Evolutionary conservation across 2,797 vertebrate species (phyloP), one percentile per base, ranked within the genome.

Genomic region (Podargus strigoides): DNA sequence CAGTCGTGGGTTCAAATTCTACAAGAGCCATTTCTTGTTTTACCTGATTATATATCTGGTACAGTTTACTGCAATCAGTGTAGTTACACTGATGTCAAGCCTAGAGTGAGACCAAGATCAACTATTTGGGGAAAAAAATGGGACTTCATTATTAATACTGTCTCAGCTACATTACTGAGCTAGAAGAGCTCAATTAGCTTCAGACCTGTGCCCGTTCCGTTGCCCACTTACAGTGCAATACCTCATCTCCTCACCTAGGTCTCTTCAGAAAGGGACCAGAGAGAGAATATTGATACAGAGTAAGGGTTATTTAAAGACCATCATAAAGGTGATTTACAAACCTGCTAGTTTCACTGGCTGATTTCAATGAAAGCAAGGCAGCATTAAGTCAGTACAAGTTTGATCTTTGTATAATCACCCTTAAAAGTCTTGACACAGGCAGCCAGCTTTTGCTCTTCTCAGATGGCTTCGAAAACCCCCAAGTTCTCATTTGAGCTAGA

Each of bases 171-270:
- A 12, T 34, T 53, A 27, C 49, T 76, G 12, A 8, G 60, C 10
- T 32, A 44, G 41, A 83, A 83, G 41, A 90, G 20, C 59, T 59
- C 62, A 12, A 34, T 9, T 5, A 60, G 63, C 19, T 69, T 55
- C 7, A 41, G 14, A 28, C 26, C 50, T 50, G 49, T 34, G 44
- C n/a, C 72, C 32, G 7, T 3, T 32, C n/a, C 62, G 52, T 0
- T 12, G 53, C 1, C 42, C 68, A 19, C 37, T 34, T 18, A 10
- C 8, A 26, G 8, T 2, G 8, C 0, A 28, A 59, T 0, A 11
- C 8, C 52, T 73, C 55, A 26, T 20, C 80, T 62, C 1, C 0
- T 3, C 58, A 41, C 49, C n/a, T 14, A 2, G 8, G 27, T 26
- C 76, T n/a, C 42, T 59, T 41, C 44, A 80, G 53, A 85, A 69